These are phyloP conservation scores for Herpailurus yagouaroundi DNA, from an alignment of 2,113 vertebrate species.

Conservation along the genomic window DNA sequence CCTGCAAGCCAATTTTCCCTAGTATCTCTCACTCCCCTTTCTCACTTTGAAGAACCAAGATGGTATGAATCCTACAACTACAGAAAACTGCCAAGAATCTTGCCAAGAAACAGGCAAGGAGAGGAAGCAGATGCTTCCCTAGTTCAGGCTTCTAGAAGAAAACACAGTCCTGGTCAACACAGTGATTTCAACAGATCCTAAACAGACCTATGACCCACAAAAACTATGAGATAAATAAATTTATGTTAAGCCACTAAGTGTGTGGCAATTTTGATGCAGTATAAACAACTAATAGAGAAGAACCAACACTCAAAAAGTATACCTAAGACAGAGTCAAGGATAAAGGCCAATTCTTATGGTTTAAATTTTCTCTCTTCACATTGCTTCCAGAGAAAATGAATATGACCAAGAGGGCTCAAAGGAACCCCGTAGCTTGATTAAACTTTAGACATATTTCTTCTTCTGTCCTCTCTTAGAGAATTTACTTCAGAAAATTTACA, in stretches of 20 bases:
- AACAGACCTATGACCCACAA: not conserved
- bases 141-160: not conserved
- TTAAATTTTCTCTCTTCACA: not conserved
- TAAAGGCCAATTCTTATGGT: not conserved
- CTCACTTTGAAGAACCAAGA: not conserved
- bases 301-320: not conserved
- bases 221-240: not conserved
- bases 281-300: not conserved
- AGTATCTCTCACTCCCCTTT: not conserved
- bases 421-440: rapidly evolving
- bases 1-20: not conserved
- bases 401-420: not conserved
- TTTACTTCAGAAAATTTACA: not conserved
- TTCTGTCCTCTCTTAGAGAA: not conserved
- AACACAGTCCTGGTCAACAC: not conserved
- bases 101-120: not conserved
- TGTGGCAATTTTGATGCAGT: not conserved
- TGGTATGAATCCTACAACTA: not conserved
- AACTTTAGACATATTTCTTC: not conserved
- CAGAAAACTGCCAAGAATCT: not conserved
- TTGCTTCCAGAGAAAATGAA: not conserved
- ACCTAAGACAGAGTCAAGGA: not conserved
- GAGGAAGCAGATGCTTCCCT: not conserved
- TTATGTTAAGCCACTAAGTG: not conserved
- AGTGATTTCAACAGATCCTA: not conserved